Evolutionary conservation across 1,140 invertebrate species (phyloP), one percentile per base, ranked within the genome.

Genomic region (Colletes gigas): DNA sequence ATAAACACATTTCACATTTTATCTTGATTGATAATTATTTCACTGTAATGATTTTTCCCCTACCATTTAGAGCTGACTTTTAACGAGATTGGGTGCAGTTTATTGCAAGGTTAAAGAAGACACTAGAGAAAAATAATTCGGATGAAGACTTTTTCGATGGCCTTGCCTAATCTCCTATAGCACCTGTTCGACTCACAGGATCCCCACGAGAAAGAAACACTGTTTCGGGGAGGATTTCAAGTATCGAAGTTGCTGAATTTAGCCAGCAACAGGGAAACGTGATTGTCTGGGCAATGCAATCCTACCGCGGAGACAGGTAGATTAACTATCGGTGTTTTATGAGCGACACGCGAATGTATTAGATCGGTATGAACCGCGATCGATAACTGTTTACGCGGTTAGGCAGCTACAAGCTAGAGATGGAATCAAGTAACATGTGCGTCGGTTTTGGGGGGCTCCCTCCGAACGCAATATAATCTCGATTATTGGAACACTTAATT

Each of bases 301-400:
- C 17, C 3, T 3, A 7, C 41, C 14, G 9, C 19, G 44, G 19
- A 62, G 59, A 52, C 44, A 39, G 41, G 50, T 39, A 54, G 59
- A 65, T 65, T 65, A 65, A 54, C 60, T 17, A 14, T n/a, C 14
- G 50, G 3, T 55, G 44, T 21, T 65, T 52, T 65, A 44, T n/a
- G 60, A 50, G 57, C 57, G 41, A 62, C 50, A 52, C 21, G 62
- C 21, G 67, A n/a, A 69, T 30, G 50, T 17, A 54, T 75, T 74
- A 54, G 44, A 65, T 74, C 72, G 59, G 47, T 21, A 54, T 19
- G 47, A n/a, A 50, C 17, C 21, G 50, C 73, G 39, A 47, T 67
- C 73, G 73, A 76, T 67, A 67, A 76, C 50, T 67, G 54, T 76
- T 76, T 67, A 66, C 63, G 62, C 52, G 63, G 62, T 67, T 55